Evolutionary conservation across 1,140 invertebrate genomes (phyloP), one percentile per base, ranked within the genome.

Genomic region (Galendromus occidentalis): DNA sequence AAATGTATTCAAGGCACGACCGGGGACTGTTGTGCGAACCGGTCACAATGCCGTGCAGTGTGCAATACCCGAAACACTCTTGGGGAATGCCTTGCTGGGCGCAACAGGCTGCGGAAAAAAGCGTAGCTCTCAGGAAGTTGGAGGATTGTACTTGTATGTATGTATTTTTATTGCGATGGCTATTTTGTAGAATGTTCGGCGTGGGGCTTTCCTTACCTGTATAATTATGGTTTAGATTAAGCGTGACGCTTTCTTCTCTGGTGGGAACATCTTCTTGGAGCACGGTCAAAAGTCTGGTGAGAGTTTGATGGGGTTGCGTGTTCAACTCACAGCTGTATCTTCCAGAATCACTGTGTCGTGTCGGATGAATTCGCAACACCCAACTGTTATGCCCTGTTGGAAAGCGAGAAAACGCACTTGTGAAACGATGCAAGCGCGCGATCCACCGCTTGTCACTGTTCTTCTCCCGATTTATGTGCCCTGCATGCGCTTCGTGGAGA

Each of bases 281-380:
- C 22, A 70, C 85, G 70, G 80, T 82, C 9, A 89, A 74, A 72
- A 83, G 82, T 72, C 87, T 84, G 71, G 86, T 86, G 67, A 85
- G 85, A 51, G 82, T 78, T 17, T 86, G 77, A 2, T 83, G 80
- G 0, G 86, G 86, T 68, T 82, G 82, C n/a, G 83, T 85, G 76
- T 88, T 88, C 0, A 88, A 81, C 75, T 88, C 86, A 70, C 87
- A 89, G 68, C 84, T 81, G 71, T 89, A 89, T 7, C 86, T 77
- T 2, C 86, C 87, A 5, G 84, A 81, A 73, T 89, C 87, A 7
- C 78, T 78, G 2, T 80, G 73, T 70, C 80, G 82, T 0, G 83
- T 80, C 28, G 79, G 76, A 70, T 83, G 83, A 70, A 89, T 86
- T 44, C 84, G 81, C n/a, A 89, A 77, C 29, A 87, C 85, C 86